Evolutionary conservation across 2,888 invertebrate genomes (phyloP).

Genomic region (Phalera bucephala): DNA sequence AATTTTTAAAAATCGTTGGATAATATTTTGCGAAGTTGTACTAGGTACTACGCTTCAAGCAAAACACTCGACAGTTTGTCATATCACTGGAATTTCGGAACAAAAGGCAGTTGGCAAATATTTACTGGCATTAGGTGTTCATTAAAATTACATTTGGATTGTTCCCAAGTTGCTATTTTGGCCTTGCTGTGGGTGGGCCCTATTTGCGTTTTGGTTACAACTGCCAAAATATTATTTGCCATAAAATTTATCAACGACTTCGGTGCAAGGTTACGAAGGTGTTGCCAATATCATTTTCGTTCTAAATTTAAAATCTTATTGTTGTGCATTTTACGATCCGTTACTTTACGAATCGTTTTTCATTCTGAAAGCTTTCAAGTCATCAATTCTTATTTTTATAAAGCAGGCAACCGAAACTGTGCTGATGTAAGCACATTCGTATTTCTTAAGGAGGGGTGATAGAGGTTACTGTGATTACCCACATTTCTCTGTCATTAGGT

Average conservation of each 20-base stretch:
- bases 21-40: no score
- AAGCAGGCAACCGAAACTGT: no score
- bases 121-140: constrained; percentile 22
- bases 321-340: constrained; percentile 6
- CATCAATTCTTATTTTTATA: background rate
- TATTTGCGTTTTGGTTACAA: constrained; percentile 36
- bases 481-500: no score
- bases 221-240: constrained; percentile 42
- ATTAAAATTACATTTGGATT: constrained; percentile 60
- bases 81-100: constrained; percentile 5
- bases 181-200: constrained; percentile 41
- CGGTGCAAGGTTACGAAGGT: constrained; percentile 23
- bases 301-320: constrained; percentile 1
- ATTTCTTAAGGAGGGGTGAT: no score
- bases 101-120: constrained; percentile 22
- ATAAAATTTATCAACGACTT: constrained; percentile 23
- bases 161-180: constrained; percentile 51
- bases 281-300: constrained; percentile 5
- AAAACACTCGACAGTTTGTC: no score
- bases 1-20: no score
- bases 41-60: no score
- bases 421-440: no score
- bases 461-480: no score
- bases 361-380: constrained; percentile 3
- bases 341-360: constrained; percentile 1